Percentiles rank a stretch among this genome's conserved stretches.
phyloP scores from a whole-genome alignment of 1,140 invertebrate species.

The Drosophila jambulina region DNA sequence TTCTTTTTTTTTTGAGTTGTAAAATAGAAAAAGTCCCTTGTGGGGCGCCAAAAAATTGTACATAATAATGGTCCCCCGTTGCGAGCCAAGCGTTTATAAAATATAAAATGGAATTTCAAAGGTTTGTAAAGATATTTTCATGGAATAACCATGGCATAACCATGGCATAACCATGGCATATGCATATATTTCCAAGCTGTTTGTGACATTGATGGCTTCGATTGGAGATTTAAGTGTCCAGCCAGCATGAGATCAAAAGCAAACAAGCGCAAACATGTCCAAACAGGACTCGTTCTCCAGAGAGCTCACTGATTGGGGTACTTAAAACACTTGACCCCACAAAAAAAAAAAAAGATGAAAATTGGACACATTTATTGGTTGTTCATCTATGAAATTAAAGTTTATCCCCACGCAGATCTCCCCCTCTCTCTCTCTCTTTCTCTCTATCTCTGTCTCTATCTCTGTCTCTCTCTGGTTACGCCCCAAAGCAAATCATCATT shows the following conservation, averaged over 20 bases:
- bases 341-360: neutral
- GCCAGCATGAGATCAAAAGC: neutral
- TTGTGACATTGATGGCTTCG: slow-evolving; percentile 3
- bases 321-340: neutral
- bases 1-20: neutral
- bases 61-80: neutral
- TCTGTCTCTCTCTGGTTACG: slow-evolving; percentile 11
- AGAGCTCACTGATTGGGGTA: slow-evolving; percentile 16
- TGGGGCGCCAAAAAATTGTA: neutral
- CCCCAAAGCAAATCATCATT: slow-evolving; percentile 62
- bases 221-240: slow-evolving; percentile 6
- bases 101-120: neutral
- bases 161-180: neutral
- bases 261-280: neutral
- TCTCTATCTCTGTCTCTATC: no score
- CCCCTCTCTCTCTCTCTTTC: neutral
- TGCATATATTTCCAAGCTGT: neutral
- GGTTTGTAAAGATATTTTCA: neutral
- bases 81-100: neutral
- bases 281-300: neutral
- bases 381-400: slow-evolving; percentile 54
- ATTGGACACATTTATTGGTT: slow-evolving; percentile 25
- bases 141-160: neutral
- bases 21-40: slow-evolving; percentile 8
- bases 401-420: slow-evolving; percentile 27